A percentile compares a stretch with the other conserved stretches of the same genome.
These are phyloP conservation scores for Malacoctenus gilli DNA, from an alignment of 2,797 vertebrate genomes.

Conservation along the genomic window DNA sequence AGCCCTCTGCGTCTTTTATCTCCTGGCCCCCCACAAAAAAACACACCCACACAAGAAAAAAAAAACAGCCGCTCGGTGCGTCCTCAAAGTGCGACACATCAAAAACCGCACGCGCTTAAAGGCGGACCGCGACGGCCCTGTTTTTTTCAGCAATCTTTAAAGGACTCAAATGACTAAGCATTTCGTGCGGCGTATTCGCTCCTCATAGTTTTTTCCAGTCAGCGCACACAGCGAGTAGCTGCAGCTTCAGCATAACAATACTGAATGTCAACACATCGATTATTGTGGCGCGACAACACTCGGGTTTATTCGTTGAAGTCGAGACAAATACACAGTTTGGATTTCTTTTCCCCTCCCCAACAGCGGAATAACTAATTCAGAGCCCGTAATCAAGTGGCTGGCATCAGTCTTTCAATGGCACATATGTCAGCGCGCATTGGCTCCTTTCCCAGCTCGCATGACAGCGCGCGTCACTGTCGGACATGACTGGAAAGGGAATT, in stretches of 20 bases:
- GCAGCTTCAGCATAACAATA: slow-evolving; percentile 19
- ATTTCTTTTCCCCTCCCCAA: no score
- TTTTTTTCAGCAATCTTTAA: slow-evolving; percentile 33
- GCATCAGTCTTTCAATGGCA: slow-evolving; percentile 31
- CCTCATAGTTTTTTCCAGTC: slow-evolving; percentile 14
- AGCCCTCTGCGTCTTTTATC: slow-evolving; percentile 49
- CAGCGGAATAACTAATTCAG: not conserved
- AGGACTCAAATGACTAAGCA: slow-evolving; percentile 29
- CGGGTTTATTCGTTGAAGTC: slow-evolving; percentile 7
- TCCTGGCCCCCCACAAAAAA: slow-evolving; percentile 35
- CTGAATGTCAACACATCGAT: slow-evolving; percentile 25
- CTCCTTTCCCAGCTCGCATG: slow-evolving; percentile 15
- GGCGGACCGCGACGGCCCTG: not conserved
- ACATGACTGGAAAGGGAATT: slow-evolving; percentile 43
- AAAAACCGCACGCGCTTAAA: slow-evolving; percentile 45
- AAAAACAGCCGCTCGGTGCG: slow-evolving; percentile 42
- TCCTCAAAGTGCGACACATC: slow-evolving; percentile 37
- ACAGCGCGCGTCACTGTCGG: slow-evolving; percentile 20
- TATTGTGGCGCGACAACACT: slow-evolving; percentile 1
- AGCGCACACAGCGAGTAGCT: not conserved
- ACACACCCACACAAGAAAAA: no score
- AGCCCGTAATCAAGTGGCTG: slow-evolving; percentile 12
- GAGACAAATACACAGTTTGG: not conserved
- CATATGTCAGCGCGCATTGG: slow-evolving; percentile 25
- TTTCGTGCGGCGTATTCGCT: slow-evolving; percentile 19